Evolutionary conservation across 2,797 vertebrate genomes (phyloP).

Genomic region (Leontopithecus rosalia): DNA sequence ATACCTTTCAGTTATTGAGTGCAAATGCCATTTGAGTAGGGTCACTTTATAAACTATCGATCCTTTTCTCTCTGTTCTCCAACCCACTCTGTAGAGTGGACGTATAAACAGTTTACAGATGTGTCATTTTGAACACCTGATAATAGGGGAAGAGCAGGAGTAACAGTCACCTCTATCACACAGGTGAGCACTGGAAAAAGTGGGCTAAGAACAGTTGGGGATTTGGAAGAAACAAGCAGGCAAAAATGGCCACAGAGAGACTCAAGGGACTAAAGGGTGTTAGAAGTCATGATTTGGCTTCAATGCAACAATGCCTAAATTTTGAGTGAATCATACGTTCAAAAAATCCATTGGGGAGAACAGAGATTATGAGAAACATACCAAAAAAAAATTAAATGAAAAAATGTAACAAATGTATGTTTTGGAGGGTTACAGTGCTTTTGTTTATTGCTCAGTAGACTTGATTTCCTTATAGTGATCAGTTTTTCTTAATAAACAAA

Average conservation of each 20-base stretch:
- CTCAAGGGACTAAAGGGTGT: background rate
- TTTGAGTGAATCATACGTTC: background rate
- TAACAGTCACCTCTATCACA: background rate
- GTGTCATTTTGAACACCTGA: background rate
- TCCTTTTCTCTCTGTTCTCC: background rate
- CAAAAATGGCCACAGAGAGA: background rate
- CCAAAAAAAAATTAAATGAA: background rate
- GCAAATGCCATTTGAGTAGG: background rate
- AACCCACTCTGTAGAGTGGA: fast-evolving
- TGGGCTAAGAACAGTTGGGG: background rate
- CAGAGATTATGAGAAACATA: background rate
- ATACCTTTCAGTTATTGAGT: fast-evolving
- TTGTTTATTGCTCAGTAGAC: background rate
- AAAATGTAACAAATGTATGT: background rate
- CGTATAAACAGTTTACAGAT: background rate
- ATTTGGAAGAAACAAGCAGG: background rate
- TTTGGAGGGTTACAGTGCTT: background rate
- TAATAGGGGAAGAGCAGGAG: background rate
- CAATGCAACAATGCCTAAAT: background rate
- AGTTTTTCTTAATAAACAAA: slow-evolving; percentile 30
- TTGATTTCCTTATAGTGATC: background rate
- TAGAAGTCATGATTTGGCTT: background rate
- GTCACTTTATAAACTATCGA: background rate
- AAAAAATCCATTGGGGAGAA: background rate
- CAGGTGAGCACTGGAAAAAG: background rate